Percentiles rank a stretch among this genome's conserved stretches.
Conservation (phyloP, 2,797 vertebrate species). For the Melanitta fusca region DNA sequence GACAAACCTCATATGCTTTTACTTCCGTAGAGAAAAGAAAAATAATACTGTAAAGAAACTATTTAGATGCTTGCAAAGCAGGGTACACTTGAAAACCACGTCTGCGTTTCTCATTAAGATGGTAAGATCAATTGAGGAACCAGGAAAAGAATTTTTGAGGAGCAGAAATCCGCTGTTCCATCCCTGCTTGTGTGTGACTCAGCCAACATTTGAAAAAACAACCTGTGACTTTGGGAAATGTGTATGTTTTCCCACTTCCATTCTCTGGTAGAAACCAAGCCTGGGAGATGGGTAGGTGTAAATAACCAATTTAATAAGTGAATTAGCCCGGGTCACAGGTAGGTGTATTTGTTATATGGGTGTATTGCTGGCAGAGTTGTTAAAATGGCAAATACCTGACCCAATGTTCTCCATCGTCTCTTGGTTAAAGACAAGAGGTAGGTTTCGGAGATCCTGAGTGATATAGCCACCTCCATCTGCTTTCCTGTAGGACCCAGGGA, state of each 20-base stretch:
- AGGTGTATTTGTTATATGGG: rapidly evolving
- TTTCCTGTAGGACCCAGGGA: neutral
- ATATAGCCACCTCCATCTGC: neutral
- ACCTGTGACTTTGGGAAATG: neutral
- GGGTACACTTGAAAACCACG: neutral
- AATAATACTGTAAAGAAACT: neutral
- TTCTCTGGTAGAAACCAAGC: neutral
- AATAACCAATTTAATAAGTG: neutral
- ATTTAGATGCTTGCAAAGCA: neutral
- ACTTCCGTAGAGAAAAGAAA: neutral
- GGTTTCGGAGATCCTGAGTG: neutral
- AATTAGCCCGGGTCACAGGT: neutral
- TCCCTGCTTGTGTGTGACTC: neutral
- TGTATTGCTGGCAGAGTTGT: neutral
- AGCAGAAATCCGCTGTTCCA: neutral
- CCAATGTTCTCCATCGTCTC: neutral
- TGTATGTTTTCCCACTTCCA: neutral
- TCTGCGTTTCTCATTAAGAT: neutral
- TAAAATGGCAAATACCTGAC: neutral
- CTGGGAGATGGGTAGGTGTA: neutral
- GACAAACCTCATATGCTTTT: neutral
- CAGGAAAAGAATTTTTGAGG: neutral
- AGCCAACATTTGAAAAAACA: slow-evolving; percentile 9
- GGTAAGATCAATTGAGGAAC: neutral
- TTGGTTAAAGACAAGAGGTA: neutral